phyloP scores from a whole-genome alignment of 1,140 invertebrate species.

The Mylabris phalerata region DNA sequence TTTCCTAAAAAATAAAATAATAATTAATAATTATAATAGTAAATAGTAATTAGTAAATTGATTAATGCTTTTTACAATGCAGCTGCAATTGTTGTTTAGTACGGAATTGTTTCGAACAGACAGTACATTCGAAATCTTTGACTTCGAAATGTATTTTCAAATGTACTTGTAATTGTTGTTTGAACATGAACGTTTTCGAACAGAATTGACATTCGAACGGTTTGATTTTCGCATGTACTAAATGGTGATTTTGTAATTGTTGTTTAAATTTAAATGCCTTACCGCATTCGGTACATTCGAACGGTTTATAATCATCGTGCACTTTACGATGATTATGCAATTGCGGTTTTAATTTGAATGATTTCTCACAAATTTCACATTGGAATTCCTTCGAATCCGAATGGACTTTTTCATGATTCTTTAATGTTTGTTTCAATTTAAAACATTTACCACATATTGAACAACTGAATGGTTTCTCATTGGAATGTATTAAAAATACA shows the following conservation, averaged over 20 bases:
- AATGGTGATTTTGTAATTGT: constrained; percentile 18
- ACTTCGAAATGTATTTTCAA: constrained; percentile 6
- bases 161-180: constrained; percentile 10
- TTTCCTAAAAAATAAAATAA: no score
- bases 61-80: background rate
- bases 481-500: constrained; percentile 2
- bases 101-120: background rate
- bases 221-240: constrained; percentile 16
- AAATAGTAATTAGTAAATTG: no score
- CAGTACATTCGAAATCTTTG: constrained; percentile 18
- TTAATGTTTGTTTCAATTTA: constrained; percentile 6
- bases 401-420: constrained; percentile 16
- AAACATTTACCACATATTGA: background rate
- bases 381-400: constrained; percentile 4
- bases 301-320: constrained; percentile 19
- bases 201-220: constrained; percentile 16
- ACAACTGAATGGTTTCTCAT: constrained; percentile 8
- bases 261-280: constrained; percentile 21
- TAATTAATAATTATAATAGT: no score
- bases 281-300: constrained; percentile 16
- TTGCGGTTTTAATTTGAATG: constrained; percentile 24
- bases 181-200: background rate
- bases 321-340: constrained; percentile 23
- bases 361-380: constrained; percentile 23
- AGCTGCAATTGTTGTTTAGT: constrained; percentile 11